Evolutionary conservation across 2,113 vertebrate species (phyloP).

Genomic region (Rana temporaria): DNA sequence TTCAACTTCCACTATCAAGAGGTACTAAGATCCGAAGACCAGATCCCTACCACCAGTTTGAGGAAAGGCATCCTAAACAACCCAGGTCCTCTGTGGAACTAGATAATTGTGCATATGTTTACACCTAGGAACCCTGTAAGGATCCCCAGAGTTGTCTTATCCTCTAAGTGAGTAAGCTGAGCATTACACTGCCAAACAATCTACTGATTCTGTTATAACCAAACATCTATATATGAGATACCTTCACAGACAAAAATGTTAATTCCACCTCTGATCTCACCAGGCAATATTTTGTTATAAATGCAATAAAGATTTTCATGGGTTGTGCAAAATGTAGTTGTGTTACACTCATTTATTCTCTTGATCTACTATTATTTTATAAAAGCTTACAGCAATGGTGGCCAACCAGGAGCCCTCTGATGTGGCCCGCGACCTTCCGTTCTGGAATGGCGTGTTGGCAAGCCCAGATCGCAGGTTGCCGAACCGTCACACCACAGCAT

Average conservation of each 20-base stretch:
- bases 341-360: not conserved
- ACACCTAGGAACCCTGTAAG: not conserved
- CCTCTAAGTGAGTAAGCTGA: too few species aligned
- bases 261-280: not conserved
- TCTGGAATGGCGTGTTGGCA: too few species aligned
- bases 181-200: too few species aligned
- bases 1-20: not conserved
- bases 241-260: too few species aligned
- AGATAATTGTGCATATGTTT: not conserved
- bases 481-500: too few species aligned
- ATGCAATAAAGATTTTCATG: constrained; percentile 24
- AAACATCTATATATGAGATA: too few species aligned
- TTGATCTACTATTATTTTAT: too few species aligned
- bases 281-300: not conserved
- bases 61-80: not conserved
- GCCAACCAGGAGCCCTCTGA: too few species aligned
- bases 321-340: not conserved
- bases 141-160: not conserved
- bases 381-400: too few species aligned
- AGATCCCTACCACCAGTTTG: not conserved
- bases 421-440: too few species aligned
- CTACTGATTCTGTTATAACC: too few species aligned
- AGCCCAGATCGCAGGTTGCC: too few species aligned
- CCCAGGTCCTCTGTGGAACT: not conserved
- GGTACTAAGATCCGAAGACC: constrained; percentile 26